A percentile compares a stretch with the other conserved stretches of the same genome.
Conservation (phyloP, 2,113 vertebrate species). For the Myiopsitta monachus region DNA sequence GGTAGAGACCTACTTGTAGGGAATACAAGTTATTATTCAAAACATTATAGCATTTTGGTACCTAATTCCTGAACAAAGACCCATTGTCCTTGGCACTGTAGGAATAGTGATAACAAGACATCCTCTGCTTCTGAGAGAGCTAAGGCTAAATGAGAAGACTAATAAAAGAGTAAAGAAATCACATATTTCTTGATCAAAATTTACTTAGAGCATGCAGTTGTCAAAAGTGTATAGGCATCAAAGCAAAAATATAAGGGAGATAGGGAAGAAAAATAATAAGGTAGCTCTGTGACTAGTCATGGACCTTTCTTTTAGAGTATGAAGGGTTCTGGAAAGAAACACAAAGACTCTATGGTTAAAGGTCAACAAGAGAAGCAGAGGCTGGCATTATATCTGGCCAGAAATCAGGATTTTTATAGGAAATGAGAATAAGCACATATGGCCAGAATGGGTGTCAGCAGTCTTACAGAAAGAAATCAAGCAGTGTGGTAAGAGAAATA, state of each 20-base stretch:
- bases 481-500: fast-evolving
- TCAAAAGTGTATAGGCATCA: not conserved
- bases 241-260: not conserved
- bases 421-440: not conserved
- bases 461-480: not conserved
- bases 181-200: not conserved
- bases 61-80: not conserved
- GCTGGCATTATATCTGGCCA: not conserved
- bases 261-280: not conserved
- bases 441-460: not conserved
- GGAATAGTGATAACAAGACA: not conserved
- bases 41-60: not conserved
- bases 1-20: not conserved
- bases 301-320: not conserved
- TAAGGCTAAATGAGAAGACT: not conserved
- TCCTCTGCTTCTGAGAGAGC: not conserved
- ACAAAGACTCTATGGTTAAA: not conserved
- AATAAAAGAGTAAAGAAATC: not conserved
- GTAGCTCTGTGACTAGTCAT: not conserved
- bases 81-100: not conserved
- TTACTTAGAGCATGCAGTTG: not conserved
- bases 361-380: not conserved
- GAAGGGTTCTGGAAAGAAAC: not conserved
- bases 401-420: not conserved
- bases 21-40: not conserved